Conservation (phyloP, 2,888 invertebrate genomes). For the Teleogryllus oceanicus region DNA sequence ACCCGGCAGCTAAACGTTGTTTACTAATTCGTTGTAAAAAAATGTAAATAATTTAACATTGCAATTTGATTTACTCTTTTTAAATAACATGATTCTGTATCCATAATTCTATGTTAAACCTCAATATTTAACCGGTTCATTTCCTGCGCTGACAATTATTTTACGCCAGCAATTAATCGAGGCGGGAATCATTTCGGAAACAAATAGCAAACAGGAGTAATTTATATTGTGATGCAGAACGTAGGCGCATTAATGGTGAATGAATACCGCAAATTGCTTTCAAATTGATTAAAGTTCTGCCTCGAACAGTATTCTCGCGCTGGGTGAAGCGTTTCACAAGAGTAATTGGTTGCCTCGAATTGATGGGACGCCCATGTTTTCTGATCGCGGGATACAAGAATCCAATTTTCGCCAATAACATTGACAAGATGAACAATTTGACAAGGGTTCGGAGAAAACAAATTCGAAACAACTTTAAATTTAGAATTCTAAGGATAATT, state of each 20-base stretch:
- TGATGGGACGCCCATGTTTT: background rate
- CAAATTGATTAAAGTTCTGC: conserved; percentile 2
- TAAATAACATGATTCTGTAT: background rate
- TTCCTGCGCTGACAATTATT: background rate
- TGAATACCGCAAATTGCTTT: conserved; percentile 6
- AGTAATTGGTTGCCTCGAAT: background rate
- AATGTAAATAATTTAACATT: background rate
- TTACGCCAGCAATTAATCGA: background rate
- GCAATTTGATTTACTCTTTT: background rate
- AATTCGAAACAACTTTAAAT: too few relatives aligned
- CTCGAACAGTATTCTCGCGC: background rate
- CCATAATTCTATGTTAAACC: background rate
- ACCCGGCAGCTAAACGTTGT: background rate
- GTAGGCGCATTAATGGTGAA: conserved; percentile 7
- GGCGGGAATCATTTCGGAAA: background rate
- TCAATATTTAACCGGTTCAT: conserved; percentile 18
- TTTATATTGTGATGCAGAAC: background rate
- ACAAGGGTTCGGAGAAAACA: too few relatives aligned
- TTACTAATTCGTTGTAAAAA: background rate
- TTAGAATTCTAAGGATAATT: too few relatives aligned
- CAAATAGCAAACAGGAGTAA: background rate
- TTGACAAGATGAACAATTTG: too few relatives aligned
- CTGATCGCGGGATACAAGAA: too few relatives aligned
- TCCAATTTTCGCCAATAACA: too few relatives aligned
- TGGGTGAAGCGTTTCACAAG: background rate